These are phyloP conservation scores for Parus major DNA, from an alignment of 2,113 vertebrate genomes.

Conservation along the genomic window DNA sequence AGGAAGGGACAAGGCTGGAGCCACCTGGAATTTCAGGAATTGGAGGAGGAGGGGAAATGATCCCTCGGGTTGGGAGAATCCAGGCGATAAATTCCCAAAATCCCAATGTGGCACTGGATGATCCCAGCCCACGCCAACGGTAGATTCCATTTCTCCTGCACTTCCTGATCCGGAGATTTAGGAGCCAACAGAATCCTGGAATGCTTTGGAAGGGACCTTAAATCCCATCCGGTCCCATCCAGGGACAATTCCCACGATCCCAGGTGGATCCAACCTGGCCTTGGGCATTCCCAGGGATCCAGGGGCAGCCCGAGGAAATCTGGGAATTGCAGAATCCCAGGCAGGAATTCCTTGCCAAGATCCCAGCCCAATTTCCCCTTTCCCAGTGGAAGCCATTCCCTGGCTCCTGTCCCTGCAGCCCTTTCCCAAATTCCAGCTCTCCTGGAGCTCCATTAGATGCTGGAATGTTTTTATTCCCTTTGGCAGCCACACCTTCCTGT, in stretches of 20 bases:
- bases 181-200: background rate
- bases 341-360: too few relatives aligned
- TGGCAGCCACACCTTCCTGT: background rate
- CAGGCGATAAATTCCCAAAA: background rate
- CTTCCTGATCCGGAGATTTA: background rate
- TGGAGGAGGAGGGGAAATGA: background rate
- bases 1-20: background rate
- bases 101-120: accelerated
- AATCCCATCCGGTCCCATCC: background rate
- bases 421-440: too few relatives aligned
- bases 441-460: background rate
- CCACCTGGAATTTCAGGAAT: background rate
- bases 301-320: too few relatives aligned
- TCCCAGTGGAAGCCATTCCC: too few relatives aligned
- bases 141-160: background rate
- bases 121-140: background rate
- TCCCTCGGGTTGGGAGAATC: accelerated
- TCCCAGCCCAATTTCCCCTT: too few relatives aligned
- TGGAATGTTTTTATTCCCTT: background rate
- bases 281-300: too few relatives aligned
- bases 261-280: background rate
- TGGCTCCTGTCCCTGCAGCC: too few relatives aligned
- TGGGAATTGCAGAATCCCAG: too few relatives aligned
- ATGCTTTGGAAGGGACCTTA: background rate
- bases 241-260: background rate